Evolutionary conservation across 2,888 invertebrate genomes (phyloP).

Genomic region (Calameuta filiformis): DNA sequence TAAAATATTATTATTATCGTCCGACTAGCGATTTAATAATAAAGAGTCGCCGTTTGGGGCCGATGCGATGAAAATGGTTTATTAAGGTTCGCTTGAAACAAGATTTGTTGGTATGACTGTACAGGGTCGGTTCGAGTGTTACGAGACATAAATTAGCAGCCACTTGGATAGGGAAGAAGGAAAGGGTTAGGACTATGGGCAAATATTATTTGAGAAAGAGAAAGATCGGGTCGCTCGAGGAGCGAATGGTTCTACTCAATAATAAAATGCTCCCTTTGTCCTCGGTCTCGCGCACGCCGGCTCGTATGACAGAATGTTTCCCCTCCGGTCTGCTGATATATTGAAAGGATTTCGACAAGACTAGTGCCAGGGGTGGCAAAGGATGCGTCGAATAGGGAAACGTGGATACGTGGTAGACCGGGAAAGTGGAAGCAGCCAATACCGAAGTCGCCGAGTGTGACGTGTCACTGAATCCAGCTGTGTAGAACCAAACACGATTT

Average conservation of each 20-base stretch:
- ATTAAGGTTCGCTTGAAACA: not conserved
- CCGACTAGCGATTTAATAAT: not conserved
- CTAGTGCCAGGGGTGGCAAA: slow-evolving; percentile 9
- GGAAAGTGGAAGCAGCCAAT: slow-evolving; percentile 22
- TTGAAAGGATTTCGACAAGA: slow-evolving; percentile 49
- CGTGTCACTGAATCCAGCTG: slow-evolving; percentile 29
- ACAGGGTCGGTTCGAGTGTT: slow-evolving; percentile 30
- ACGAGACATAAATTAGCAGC: slow-evolving; percentile 46
- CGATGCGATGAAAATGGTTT: not conserved
- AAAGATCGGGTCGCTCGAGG: slow-evolving; percentile 26
- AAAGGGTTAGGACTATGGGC: slow-evolving; percentile 7
- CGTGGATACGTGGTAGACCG: slow-evolving; percentile 1
- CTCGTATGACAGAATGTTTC: slow-evolving; percentile 33
- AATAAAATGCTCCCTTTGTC: slow-evolving; percentile 53
- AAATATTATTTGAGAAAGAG: slow-evolving; percentile 50
- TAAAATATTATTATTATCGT: not conserved
- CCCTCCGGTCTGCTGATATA: slow-evolving; percentile 31
- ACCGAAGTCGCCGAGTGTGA: slow-evolving; percentile 33
- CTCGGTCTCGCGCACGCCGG: slow-evolving; percentile 28
- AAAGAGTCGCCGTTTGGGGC: not conserved
- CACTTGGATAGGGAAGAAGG: slow-evolving; percentile 25
- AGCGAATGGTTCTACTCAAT: slow-evolving; percentile 36
- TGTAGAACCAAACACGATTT: slow-evolving; percentile 14
- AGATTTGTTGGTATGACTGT: not conserved
- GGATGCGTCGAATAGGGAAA: not conserved